Evolutionary conservation across 2,888 invertebrate genomes (phyloP).

Genomic region (Drosophila koepferae): DNA sequence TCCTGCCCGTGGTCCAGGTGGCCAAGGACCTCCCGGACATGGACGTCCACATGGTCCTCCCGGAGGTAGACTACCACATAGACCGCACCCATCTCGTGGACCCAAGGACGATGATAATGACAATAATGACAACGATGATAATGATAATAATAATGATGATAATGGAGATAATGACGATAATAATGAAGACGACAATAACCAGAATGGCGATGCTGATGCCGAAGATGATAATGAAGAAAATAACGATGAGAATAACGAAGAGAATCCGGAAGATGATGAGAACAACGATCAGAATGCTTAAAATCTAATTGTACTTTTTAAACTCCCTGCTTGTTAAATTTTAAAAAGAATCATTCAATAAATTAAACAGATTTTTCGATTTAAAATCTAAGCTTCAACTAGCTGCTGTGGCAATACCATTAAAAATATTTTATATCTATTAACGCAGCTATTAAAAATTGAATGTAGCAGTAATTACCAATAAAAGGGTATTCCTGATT

Average conservation of each 20-base stretch:
- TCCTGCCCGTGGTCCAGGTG: background rate
- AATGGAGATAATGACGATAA: background rate
- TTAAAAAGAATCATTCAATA: background rate
- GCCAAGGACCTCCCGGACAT: constrained; percentile 6
- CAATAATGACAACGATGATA: background rate
- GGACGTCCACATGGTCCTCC: constrained; percentile 4
- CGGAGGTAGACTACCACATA: background rate
- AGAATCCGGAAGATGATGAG: background rate
- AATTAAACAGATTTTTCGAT: constrained; percentile 11
- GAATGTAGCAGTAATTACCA: no score
- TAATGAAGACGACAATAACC: background rate
- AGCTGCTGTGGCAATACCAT: background rate
- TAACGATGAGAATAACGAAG: background rate
- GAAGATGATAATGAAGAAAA: constrained; percentile 1
- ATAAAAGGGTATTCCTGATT: background rate
- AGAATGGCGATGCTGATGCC: background rate
- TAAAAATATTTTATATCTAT: background rate
- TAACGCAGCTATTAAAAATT: background rate
- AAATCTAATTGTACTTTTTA: background rate
- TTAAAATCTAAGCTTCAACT: background rate
- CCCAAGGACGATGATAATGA: constrained; percentile 15
- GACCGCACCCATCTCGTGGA: constrained; percentile 13
- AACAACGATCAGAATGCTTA: constrained; percentile 1
- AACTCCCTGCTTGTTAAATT: background rate
- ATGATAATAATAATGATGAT: background rate